phyloP scores from a whole-genome alignment of 2,797 vertebrate genomes.

The Cottoperca gobio region DNA sequence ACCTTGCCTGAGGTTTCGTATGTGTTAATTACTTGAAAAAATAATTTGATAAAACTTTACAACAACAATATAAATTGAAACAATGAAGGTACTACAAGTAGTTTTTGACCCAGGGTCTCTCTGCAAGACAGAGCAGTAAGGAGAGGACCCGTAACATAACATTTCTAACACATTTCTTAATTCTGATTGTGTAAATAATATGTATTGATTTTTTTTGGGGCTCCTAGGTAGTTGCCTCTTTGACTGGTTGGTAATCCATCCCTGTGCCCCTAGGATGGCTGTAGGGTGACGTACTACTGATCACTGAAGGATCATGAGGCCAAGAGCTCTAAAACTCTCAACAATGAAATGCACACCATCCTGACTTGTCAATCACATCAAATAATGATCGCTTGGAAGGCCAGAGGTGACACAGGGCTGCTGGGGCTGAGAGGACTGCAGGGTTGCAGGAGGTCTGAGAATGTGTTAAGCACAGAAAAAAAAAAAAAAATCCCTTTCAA shows the following conservation, averaged over 20 bases:
- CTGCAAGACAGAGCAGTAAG: not conserved
- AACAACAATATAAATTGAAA: not conserved
- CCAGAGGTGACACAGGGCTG: constrained; percentile 45
- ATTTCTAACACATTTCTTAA: not conserved
- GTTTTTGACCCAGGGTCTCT: not conserved
- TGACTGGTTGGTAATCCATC: constrained; percentile 1
- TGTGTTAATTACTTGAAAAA: not conserved
- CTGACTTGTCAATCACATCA: constrained; percentile 77
- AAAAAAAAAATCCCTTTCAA: constrained; percentile 18
- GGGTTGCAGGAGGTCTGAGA: constrained; percentile 5
- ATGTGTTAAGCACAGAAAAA: constrained; percentile 11
- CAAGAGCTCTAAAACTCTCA: constrained; percentile 75
- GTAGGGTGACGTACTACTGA: constrained; percentile 78
- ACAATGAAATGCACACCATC: constrained; percentile 85
- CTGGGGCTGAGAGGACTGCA: constrained; percentile 11
- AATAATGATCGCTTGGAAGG: constrained; percentile 59
- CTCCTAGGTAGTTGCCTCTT: not conserved
- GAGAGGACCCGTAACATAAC: not conserved
- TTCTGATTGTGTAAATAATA: not conserved
- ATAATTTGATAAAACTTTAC: not conserved
- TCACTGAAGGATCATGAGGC: constrained; percentile 80
- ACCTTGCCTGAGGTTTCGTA: not conserved
- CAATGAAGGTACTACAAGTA: not conserved
- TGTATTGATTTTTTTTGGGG: not conserved
- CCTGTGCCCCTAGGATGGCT: constrained; percentile 70